These are phyloP conservation scores for Protodeltote pygarga DNA, from an alignment of 2,888 invertebrate genomes.

Conservation along the genomic window DNA sequence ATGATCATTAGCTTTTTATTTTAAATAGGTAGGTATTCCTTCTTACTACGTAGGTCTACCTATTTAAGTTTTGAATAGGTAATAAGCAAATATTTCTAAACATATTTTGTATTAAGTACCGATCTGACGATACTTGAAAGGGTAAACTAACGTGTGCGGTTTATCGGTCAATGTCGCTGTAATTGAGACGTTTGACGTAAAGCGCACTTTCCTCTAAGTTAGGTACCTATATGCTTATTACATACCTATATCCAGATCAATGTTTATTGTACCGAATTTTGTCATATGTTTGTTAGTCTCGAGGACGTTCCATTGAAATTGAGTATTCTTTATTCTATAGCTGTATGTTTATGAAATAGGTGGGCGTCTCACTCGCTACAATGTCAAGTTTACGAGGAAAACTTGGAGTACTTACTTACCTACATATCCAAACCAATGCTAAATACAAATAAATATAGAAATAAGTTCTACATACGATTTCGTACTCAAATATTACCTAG, in stretches of 20 bases:
- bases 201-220: slow-evolving; percentile 16
- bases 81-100: no score
- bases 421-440: slow-evolving; percentile 34
- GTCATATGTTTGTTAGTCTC: no score
- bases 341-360: slow-evolving; percentile 66
- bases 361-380: slow-evolving; percentile 54
- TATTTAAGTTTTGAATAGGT: no score
- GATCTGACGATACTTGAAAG: slow-evolving; percentile 12
- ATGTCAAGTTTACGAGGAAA: slow-evolving; percentile 80
- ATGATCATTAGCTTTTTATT: no score
- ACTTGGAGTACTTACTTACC: no score
- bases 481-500: slow-evolving; percentile 20
- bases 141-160: slow-evolving; percentile 11
- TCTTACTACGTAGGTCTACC: no score
- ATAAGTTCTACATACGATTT: slow-evolving; percentile 26
- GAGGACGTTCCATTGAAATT: slow-evolving; percentile 52
- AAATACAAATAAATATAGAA: slow-evolving; percentile 39
- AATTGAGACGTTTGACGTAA: slow-evolving; percentile 25
- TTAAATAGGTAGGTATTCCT: no score
- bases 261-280: no score
- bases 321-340: slow-evolving; percentile 39
- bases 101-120: no score
- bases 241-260: no score
- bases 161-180: slow-evolving; percentile 29
- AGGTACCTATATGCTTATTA: no score